Base-by-base conservation (phyloP, 2,888 invertebrate species). In the Synanthedon tipuliformis region DNA sequence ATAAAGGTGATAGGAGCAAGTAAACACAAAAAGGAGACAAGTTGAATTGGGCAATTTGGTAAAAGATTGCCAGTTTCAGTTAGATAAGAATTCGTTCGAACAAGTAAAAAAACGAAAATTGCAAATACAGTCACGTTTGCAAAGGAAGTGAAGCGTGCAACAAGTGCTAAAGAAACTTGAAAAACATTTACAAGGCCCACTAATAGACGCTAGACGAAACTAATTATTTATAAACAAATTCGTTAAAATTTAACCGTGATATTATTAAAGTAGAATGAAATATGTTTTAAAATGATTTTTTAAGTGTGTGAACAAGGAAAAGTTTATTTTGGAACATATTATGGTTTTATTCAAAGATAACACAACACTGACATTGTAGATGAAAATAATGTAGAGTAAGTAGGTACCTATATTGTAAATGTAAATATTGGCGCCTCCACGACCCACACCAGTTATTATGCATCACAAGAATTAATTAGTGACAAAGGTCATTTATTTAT, bases 61-160 rank as follows among this genome's bases (percentile, higher is more conserved):
- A 75, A 65, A 63, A 63, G 66, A 80, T 79, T 75, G 77, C 68
- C 59, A 75, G 68, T 69, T 69, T 68, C 60, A 61, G 68, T 77
- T 74, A 72, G 72, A 73, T 72, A 75, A 75, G 70, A 71, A 68
- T 71, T 73, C 65, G 63, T 58, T 63, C 64, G 61, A 61, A 63
- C 63, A 64, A 60, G 56, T 57, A 64, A 62, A 75, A 78, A 23
- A n/a, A n/a, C n/a, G n/a, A 81, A 80, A 78, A 78, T 64, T 69
- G 68, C 73, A 69, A 49, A 77, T 76, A 73, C 70, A 81, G 73
- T 83, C 84, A 84, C 80, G 81, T 79, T 72, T 70, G 63, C 54
- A 64, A 68, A 67, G 68, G 70, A 70, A 79, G 69, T 69, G 69
- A 72, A 80, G 75, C 83, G 76, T 79, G 75, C 74, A 81, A 78